Conservation (phyloP, 2,888 invertebrate genomes). For the Eupeodes latifasciatus region DNA sequence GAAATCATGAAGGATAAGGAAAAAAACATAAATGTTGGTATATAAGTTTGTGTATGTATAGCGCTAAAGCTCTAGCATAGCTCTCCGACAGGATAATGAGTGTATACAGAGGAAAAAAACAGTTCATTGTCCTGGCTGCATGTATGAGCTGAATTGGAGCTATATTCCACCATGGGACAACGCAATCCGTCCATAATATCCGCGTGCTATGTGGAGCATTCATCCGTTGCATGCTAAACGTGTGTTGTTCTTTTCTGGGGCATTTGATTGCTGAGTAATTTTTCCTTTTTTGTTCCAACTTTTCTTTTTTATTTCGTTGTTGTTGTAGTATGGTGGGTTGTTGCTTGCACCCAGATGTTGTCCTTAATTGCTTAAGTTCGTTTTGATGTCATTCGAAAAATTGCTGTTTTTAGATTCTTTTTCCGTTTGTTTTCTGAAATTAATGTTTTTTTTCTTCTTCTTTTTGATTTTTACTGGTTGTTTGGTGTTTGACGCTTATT, state of each 20-base stretch:
- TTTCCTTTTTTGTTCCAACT: slow-evolving; percentile 13
- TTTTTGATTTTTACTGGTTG: neutral
- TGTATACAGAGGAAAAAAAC: slow-evolving; percentile 36
- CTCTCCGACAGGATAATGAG: slow-evolving; percentile 66
- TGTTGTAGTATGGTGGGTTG: slow-evolving; percentile 21
- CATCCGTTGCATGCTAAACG: slow-evolving; percentile 72
- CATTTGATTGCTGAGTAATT: slow-evolving; percentile 74
- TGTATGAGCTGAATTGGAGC: slow-evolving; percentile 47
- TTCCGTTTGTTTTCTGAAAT: slow-evolving; percentile 16
- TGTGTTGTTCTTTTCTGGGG: slow-evolving; percentile 73
- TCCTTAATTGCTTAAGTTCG: slow-evolving; percentile 74
- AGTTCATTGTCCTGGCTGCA: slow-evolving; percentile 71
- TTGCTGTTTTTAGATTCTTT: slow-evolving; percentile 41
- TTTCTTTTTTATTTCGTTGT: slow-evolving; percentile 36
- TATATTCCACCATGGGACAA: slow-evolving; percentile 48
- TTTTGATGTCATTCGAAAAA: slow-evolving; percentile 71
- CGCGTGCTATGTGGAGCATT: slow-evolving; percentile 67
- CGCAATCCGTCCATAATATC: slow-evolving; percentile 64
- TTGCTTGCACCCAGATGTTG: slow-evolving; percentile 63
- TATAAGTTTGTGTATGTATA: neutral
- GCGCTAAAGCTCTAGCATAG: slow-evolving; percentile 27
- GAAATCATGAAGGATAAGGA: slow-evolving; percentile 21
- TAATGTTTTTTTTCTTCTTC: neutral
- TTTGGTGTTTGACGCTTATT: slow-evolving; percentile 37
- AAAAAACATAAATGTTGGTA: slow-evolving; percentile 14